These are phyloP conservation scores for Aleiodes leptofemur DNA, from an alignment of 2,888 invertebrate genomes.

Conservation along the genomic window DNA sequence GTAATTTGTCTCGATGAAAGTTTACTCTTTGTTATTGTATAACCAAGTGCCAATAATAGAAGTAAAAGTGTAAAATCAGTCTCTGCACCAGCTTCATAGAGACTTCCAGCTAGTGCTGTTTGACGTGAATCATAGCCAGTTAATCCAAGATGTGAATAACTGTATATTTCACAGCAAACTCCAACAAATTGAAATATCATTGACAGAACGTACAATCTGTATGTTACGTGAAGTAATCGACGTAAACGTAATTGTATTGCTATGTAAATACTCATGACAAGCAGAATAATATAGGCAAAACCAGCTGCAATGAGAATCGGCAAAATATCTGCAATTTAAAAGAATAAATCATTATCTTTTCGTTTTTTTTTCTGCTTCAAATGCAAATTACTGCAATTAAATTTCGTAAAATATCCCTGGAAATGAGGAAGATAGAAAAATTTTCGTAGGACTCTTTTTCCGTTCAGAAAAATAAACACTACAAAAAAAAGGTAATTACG, in stretches of 20 bases:
- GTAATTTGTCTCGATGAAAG: conserved; percentile 84
- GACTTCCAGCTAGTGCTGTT: conserved; percentile 79
- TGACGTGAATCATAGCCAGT: conserved; percentile 81
- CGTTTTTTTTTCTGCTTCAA: too few species aligned
- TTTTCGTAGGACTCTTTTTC: too few species aligned
- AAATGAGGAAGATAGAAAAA: too few species aligned
- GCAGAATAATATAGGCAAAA: conserved; percentile 83
- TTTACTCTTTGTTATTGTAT: conserved; percentile 91
- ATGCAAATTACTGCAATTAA: too few species aligned
- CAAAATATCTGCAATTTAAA: conserved; percentile 84
- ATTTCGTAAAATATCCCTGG: too few species aligned
- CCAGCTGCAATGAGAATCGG: conserved; percentile 87
- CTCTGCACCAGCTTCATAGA: conserved; percentile 84
- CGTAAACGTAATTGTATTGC: conserved; percentile 85
- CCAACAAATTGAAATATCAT: conserved; percentile 83
- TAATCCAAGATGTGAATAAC: conserved; percentile 86
- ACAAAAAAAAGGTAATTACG: too few species aligned
- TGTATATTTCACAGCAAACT: conserved; percentile 82
- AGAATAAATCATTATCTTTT: neutral
- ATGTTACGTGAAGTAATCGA: conserved; percentile 91
- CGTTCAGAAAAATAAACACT: too few species aligned
- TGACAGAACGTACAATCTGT: conserved; percentile 88
- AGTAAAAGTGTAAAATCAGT: conserved; percentile 86
- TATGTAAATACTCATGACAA: conserved; percentile 85
- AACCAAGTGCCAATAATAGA: conserved; percentile 91